A percentile compares a stretch with the other conserved stretches of the same genome.
These are phyloP conservation scores for Achlya flavicornis DNA, from an alignment of 2,888 invertebrate species.

Conservation along the genomic window DNA sequence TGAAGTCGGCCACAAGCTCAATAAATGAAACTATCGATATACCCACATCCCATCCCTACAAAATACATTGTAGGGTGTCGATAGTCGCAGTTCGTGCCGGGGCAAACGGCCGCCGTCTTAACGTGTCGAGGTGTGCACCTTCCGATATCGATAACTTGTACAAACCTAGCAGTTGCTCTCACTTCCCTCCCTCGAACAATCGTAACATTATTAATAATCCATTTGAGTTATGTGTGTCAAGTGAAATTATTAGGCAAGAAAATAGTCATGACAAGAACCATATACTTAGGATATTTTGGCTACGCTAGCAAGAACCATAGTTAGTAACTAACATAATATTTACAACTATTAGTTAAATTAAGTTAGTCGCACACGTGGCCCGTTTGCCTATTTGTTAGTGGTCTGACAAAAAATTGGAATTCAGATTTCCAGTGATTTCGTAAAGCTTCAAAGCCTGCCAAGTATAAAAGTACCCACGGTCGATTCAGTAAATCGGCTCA, in stretches of 20 bases:
- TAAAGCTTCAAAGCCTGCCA: background rate
- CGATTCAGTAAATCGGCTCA: slow-evolving; percentile 66
- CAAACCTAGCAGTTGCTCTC: slow-evolving; percentile 27
- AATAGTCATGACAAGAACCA: background rate
- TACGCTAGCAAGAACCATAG: no score
- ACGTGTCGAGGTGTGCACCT: slow-evolving; percentile 54
- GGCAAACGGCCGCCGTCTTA: slow-evolving; percentile 73
- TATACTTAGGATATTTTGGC: no score
- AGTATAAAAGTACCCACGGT: background rate
- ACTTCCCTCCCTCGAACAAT: background rate
- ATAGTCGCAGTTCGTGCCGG: slow-evolving; percentile 65
- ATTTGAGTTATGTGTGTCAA: slow-evolving; percentile 15
- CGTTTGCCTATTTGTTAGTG: no score
- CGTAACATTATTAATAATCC: background rate
- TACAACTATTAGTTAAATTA: no score
- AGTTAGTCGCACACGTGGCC: no score
- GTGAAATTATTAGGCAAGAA: background rate
- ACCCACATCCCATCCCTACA: slow-evolving; percentile 23
- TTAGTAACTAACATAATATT: no score
- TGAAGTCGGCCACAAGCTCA: background rate
- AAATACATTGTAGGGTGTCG: slow-evolving; percentile 39
- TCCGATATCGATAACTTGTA: slow-evolving; percentile 62
- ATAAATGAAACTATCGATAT: slow-evolving; percentile 26
- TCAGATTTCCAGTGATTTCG: background rate
- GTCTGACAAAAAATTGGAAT: no score